These are phyloP conservation scores for Scrobipalpa atriplicella DNA, from an alignment of 2,888 invertebrate genomes.

Conservation along the genomic window DNA sequence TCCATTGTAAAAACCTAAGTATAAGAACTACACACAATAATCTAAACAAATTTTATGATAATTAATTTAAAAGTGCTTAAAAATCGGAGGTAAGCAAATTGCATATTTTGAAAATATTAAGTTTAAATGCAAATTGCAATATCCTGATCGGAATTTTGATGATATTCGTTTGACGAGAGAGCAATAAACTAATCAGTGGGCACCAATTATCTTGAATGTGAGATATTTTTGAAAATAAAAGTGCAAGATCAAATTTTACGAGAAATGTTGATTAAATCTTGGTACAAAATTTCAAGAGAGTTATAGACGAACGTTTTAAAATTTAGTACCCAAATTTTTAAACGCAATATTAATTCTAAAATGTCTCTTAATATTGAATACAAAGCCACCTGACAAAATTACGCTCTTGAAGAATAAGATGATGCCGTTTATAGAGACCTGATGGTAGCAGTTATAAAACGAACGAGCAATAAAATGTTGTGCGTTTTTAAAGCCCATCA, in stretches of 20 bases:
- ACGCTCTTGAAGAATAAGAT: too few species aligned
- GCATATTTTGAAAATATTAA: background rate
- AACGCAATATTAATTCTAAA: background rate
- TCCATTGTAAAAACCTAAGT: background rate
- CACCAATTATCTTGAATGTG: background rate
- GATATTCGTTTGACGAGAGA: background rate
- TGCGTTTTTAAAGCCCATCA: too few species aligned
- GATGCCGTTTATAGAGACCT: too few species aligned
- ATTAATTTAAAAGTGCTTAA: background rate
- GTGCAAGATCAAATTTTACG: conserved; percentile 9
- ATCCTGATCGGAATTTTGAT: background rate
- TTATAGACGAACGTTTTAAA: background rate
- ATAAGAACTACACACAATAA: background rate
- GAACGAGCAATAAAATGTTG: too few species aligned
- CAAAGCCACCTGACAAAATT: background rate
- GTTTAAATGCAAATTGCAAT: background rate
- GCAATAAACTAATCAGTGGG: background rate
- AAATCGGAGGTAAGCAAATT: background rate
- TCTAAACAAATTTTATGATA: background rate
- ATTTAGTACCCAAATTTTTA: background rate
- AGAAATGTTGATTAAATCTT: background rate
- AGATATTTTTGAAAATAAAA: background rate
- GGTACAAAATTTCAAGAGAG: background rate
- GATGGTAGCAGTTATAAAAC: too few species aligned
- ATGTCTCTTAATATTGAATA: background rate